Base-by-base conservation (phyloP, 2,888 invertebrate species). In the Philereme transversata region DNA sequence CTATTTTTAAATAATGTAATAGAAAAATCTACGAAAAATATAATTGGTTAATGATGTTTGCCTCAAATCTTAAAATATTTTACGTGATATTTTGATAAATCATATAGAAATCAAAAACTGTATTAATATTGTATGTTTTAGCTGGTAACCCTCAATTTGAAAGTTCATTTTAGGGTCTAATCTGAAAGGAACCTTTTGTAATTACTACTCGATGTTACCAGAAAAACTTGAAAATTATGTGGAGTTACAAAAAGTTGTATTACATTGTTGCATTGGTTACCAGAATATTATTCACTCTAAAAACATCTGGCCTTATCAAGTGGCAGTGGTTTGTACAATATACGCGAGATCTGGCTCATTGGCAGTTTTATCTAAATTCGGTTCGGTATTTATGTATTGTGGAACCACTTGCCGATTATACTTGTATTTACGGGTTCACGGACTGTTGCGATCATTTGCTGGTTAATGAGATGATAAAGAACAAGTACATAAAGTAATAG, bases 291-390 rank as follows among this genome's bases (percentile, higher is more conserved):
- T 48, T 45, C 51, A 36, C 48, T 52, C 43, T 9, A 10, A 36
- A 50, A 44, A 45, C n/a, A 2, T 10, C 43, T 50, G 4, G 10
- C 22, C 5, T 35, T 44, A 36, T 10, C n/a, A 4, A 35, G 22
- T 51, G 33, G 9, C 9, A 47, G 50, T 57, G 57, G 51, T 47
- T 47, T 9, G 44, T 44, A 35, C 34, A 22, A 22, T 22, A 22
- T 22, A 8, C 4, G 10, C 11, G 3, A n/a, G 44, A 45, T 52
- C 40, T n/a, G 54, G 46, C 3, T 48, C 22, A 45, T 62, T 62
- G 62, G 62, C 58, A 62, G 62, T 62, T 62, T 22, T 58, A 55
- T 40, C 45, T 33, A 54, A 57, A 62, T 55, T 62, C 9, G 6
- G 50, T 43, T 40, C 22, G 22, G 10, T 50, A 50, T 46, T 56